phyloP scores from a whole-genome alignment of 2,113 vertebrate species.

The Oncorhynchus mykiss region DNA sequence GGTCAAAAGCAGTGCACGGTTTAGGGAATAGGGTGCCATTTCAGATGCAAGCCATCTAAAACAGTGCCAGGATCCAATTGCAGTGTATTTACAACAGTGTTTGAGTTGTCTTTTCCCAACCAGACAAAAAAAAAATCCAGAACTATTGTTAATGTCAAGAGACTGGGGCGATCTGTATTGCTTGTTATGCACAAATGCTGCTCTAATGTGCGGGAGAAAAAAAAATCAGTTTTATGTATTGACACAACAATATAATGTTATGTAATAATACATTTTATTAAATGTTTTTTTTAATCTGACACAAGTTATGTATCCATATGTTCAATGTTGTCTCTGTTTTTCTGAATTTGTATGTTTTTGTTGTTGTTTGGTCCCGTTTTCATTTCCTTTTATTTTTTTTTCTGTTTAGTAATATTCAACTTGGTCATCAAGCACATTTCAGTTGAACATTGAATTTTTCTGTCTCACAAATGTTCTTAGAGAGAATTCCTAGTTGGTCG shows the following conservation, averaged over 20 bases:
- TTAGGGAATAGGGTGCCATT: too few relatives aligned
- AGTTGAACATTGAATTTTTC: constrained; percentile 27
- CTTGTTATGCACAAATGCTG: constrained; percentile 30
- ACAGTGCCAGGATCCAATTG: constrained; percentile 48
- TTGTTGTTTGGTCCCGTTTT: constrained; percentile 32
- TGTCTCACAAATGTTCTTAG: constrained; percentile 28
- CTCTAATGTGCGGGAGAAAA: constrained; percentile 36
- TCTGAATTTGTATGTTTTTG: constrained; percentile 35
- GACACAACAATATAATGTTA: constrained; percentile 71
- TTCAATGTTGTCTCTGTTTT: constrained; percentile 27
- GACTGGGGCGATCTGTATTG: constrained; percentile 24
- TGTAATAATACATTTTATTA: constrained; percentile 52
- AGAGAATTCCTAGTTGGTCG: constrained; percentile 35
- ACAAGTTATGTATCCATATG: constrained; percentile 57
- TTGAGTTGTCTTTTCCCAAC: constrained; percentile 47
- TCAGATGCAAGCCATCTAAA: not conserved
- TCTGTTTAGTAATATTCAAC: constrained; percentile 33
- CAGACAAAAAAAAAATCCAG: constrained; percentile 40
- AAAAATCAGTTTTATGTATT: constrained; percentile 74
- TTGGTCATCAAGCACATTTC: constrained; percentile 52
- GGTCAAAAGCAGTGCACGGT: too few relatives aligned
- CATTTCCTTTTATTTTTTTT: constrained; percentile 14
- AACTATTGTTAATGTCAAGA: constrained; percentile 51
- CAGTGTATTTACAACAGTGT: constrained; percentile 52
- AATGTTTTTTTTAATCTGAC: constrained; percentile 60